Percentiles rank a stretch among this genome's conserved stretches.
Conservation (phyloP, 1,140 invertebrate species). For the Drosophila orena region DNA sequence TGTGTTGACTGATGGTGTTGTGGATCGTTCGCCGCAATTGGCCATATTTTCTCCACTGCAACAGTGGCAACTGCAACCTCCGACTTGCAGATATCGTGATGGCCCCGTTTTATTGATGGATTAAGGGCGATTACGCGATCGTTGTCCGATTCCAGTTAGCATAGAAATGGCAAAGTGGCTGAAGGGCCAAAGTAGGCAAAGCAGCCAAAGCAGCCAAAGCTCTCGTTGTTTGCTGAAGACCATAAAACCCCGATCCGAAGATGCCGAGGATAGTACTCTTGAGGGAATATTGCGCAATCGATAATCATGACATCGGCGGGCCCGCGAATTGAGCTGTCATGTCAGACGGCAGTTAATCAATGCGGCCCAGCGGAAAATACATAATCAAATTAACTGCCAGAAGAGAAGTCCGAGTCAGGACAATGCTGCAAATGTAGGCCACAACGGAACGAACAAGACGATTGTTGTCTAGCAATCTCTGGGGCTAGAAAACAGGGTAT, state of each 20-base stretch:
- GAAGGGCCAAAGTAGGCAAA: conserved; percentile 47
- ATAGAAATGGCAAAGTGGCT: conserved; percentile 44
- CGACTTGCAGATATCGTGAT: conserved; percentile 72
- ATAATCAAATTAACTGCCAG: conserved; percentile 82
- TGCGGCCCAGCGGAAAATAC: conserved; percentile 68
- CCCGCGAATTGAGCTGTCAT: conserved; percentile 80
- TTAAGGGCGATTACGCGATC: conserved; percentile 84
- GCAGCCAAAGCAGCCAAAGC: neutral
- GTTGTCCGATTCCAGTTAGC: conserved; percentile 61
- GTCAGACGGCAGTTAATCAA: conserved; percentile 83
- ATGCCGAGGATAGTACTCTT: conserved; percentile 43
- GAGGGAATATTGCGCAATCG: conserved; percentile 76
- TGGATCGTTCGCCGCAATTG: conserved; percentile 59
- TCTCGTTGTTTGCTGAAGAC: conserved; percentile 66
- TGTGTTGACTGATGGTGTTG: conserved; percentile 80
- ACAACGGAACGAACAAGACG: conserved; percentile 33
- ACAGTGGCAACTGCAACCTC: conserved; percentile 69
- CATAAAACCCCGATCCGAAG: conserved; percentile 44
- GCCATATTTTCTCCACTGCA: conserved; percentile 51
- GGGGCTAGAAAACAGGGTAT: conserved; percentile 14
- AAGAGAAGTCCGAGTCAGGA: conserved; percentile 67
- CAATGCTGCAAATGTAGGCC: conserved; percentile 67
- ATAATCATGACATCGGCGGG: conserved; percentile 69
- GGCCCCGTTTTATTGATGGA: conserved; percentile 84
- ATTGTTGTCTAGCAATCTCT: conserved; percentile 55